Evolutionary conservation across 2,888 invertebrate genomes (phyloP), one percentile per base, ranked within the genome.

Genomic region (Andrena trimmerana): DNA sequence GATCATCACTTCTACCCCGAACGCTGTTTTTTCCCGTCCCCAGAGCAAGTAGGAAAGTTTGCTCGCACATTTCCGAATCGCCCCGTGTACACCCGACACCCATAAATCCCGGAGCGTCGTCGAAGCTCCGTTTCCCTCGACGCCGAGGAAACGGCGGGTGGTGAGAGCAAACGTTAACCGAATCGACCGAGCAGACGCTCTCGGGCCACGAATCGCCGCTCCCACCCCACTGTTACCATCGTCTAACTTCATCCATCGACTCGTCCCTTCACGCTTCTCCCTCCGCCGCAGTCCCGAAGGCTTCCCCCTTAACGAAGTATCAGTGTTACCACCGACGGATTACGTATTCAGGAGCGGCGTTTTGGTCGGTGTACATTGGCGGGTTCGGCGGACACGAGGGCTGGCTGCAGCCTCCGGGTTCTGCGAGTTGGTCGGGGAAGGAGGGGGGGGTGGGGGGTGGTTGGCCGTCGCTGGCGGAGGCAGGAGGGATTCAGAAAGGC

Each of bases 321-420:
- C 90, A 90, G 88, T 88, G 87, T 87, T 86, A 84, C 88, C 85
- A 72, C 81, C 77, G 86, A 78, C 83, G 83, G 85, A 90, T 91
- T 89, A 90, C 88, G 87, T 87, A 91, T 91, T 90, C 90, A 88
- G 80, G 83, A 65, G 82, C 82, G 86, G 84, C 85, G 83, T 78
- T 42, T 71, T 81, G 83, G 81, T 88, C 78, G 84, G 86, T 91
- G 86, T 88, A 89, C 90, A 79, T 86, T 90, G 90, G 83, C 81
- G 80, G 84, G 81, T 78, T 79, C 59, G 76, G 78, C 73, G 80
- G 80, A 73, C 71, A 71, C 71, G 67, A 76, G 33, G 75, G 81
- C 75, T 74, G 84, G 52, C 62, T 81, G 78, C 72, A 77, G 87
- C 81, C 84, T 16, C 42, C 42, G 42, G 42, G 42, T 42, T 42